These are phyloP conservation scores for Hydropsyche betteni DNA, from an alignment of 2,888 invertebrate species.

Conservation along the genomic window DNA sequence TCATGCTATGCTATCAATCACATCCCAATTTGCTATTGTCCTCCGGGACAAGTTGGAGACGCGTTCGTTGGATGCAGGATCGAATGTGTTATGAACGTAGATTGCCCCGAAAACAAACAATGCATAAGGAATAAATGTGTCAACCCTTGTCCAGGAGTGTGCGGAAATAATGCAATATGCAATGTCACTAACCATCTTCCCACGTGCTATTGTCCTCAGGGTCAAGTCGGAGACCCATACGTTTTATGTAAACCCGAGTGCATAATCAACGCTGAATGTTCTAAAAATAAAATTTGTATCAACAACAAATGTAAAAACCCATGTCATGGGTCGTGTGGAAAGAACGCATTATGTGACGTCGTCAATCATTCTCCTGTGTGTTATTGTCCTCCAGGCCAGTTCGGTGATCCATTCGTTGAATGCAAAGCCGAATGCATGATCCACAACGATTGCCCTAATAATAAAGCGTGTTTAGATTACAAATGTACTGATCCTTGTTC, in stretches of 20 bases:
- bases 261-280: constrained; percentile 69
- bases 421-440: constrained; percentile 78
- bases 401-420: constrained; percentile 75
- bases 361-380: constrained; percentile 72
- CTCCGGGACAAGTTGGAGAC: constrained; percentile 75
- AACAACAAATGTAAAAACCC: constrained; percentile 72
- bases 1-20: constrained; percentile 82
- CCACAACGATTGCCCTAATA: constrained; percentile 73
- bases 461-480: constrained; percentile 72
- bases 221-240: too few species aligned
- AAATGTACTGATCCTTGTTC: constrained; percentile 78
- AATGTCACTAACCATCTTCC: too few species aligned
- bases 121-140: too few species aligned
- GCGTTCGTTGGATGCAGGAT: constrained; percentile 69
- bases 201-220: too few species aligned
- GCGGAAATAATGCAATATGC: too few species aligned
- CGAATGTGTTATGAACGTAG: too few species aligned
- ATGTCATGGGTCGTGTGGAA: constrained; percentile 71
- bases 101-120: too few species aligned
- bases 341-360: constrained; percentile 68
- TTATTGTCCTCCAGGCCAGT: constrained; percentile 69
- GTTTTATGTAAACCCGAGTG: constrained; percentile 67
- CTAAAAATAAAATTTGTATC: constrained; percentile 69
- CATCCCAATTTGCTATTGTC: constrained; percentile 78
- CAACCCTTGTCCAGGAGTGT: too few species aligned